A percentile compares a stretch with the other conserved stretches of the same genome.
Evolutionary conservation across 2,113 vertebrate genomes (phyloP).

Genomic region (Thomomys bottae): DNA sequence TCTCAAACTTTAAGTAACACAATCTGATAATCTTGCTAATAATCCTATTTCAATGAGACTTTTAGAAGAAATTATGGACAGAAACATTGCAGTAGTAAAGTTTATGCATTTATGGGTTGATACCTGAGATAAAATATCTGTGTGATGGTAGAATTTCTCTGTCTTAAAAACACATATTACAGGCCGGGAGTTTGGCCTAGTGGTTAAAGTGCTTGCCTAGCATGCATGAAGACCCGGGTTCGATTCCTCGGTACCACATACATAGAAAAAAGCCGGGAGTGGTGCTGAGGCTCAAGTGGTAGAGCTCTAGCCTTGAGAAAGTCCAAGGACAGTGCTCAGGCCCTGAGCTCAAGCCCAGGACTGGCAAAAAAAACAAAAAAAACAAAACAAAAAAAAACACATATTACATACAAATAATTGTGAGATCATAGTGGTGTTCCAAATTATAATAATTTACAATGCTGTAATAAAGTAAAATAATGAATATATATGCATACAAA

Average conservation of each 20-base stretch:
- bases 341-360: too few relatives aligned
- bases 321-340: too few relatives aligned
- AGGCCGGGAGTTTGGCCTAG: too few relatives aligned
- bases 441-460: background rate
- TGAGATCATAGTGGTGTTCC: background rate
- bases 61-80: slow-evolving; percentile 12
- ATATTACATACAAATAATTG: background rate
- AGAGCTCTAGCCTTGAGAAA: too few relatives aligned
- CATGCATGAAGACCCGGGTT: too few relatives aligned
- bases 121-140: background rate
- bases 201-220: too few relatives aligned
- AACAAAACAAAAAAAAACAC: too few relatives aligned
- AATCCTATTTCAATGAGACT: slow-evolving; percentile 4
- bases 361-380: too few relatives aligned
- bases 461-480: background rate
- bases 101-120: slow-evolving; percentile 22
- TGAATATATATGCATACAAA: background rate
- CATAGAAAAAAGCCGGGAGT: too few relatives aligned
- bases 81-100: background rate
- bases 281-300: too few relatives aligned
- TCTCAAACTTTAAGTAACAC: background rate
- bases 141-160: background rate
- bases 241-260: too few relatives aligned
- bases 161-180: background rate
- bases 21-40: slow-evolving; percentile 25